A percentile compares a stretch with the other conserved stretches of the same genome.
phyloP scores from a whole-genome alignment of 2,113 vertebrate species.

The Perca schrenkii region DNA sequence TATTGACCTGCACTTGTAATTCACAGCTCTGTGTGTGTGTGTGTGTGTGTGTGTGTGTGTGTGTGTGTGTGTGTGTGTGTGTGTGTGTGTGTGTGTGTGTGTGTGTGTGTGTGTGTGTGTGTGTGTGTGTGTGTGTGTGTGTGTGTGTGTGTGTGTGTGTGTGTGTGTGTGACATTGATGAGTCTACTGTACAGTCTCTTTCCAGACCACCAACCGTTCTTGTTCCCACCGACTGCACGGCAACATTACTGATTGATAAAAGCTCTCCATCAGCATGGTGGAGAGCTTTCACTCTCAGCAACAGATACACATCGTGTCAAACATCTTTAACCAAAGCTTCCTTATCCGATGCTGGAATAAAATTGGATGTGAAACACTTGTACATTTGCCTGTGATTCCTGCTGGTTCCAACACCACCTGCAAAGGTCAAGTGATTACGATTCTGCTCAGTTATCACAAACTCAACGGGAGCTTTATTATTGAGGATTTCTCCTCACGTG shows the following conservation, averaged over 20 bases:
- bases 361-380: background rate
- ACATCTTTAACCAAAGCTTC: background rate
- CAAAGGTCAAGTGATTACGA: conserved; percentile 2
- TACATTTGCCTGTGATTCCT: background rate
- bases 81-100: conserved; percentile 2
- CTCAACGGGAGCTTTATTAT: background rate
- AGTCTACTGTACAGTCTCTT: too few species aligned
- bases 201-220: too few species aligned
- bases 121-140: conserved; percentile 24
- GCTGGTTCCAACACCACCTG: background rate
- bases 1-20: conserved; percentile 35
- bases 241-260: too few species aligned
- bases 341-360: background rate
- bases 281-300: background rate
- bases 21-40: conserved; percentile 26
- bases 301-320: conserved; percentile 4
- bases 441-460: background rate
- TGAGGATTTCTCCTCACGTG: background rate
- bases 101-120: conserved; percentile 16
- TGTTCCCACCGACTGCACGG: too few species aligned
- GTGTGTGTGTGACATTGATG: too few species aligned
- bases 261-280: conserved; percentile 2
- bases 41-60: conserved; percentile 13
- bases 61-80: conserved; percentile 26
- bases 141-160: background rate